These are phyloP conservation scores for Choloepus didactylus DNA, from an alignment of 2,797 vertebrate genomes.

Conservation along the genomic window DNA sequence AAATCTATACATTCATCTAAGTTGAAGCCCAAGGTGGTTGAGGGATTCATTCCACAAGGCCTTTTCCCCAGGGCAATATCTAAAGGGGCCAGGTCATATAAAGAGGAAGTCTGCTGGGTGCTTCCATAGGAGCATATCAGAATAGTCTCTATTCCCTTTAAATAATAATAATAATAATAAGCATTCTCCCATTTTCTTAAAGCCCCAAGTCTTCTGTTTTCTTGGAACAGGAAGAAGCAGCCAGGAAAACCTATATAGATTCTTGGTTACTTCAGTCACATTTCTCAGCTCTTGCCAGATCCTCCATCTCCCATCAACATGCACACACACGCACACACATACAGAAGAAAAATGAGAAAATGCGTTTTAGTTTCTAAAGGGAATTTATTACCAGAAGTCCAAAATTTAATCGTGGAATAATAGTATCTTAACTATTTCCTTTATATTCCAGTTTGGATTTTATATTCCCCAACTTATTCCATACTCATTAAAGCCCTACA, in stretches of 20 bases:
- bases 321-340: not conserved
- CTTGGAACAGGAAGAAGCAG: not conserved
- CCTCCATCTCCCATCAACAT: not conserved
- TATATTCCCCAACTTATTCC: constrained; percentile 46
- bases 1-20: not conserved
- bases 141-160: constrained; percentile 23
- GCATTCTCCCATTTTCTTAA: not conserved
- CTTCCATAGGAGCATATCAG: not conserved
- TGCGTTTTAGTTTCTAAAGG: not conserved
- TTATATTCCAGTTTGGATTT: constrained; percentile 9
- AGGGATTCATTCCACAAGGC: not conserved
- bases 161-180: not conserved
- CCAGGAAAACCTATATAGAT: not conserved
- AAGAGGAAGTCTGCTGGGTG: not conserved
- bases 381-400: not conserved
- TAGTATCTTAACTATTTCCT: not conserved
- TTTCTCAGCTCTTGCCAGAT: not conserved
- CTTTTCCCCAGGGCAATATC: not conserved
- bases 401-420: not conserved
- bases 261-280: not conserved
- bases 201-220: not conserved
- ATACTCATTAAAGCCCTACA: constrained; percentile 69
- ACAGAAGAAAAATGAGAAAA: not conserved
- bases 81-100: not conserved
- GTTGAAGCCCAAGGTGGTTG: not conserved